Evolutionary conservation across 92 coral and sea anemone genomes (phyloP), one percentile per base, ranked within the genome.

Genomic region (Phenganax subtilis): DNA sequence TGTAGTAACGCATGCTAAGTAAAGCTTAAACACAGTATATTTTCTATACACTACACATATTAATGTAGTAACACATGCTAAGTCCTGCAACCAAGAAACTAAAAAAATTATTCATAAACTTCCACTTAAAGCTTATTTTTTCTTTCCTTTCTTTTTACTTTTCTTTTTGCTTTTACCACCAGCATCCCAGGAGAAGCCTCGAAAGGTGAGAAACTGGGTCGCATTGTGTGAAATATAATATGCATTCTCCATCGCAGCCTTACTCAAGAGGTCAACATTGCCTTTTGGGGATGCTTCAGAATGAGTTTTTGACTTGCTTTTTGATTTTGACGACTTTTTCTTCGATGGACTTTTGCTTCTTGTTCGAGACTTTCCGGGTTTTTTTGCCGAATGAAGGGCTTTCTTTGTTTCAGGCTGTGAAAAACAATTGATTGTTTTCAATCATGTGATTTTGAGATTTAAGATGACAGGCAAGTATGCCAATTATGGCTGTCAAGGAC

Each of bases 191-290:
- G 91, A 92, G 84, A 92, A 96, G 14, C 99, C 99, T 57, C 99
- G 87, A 69, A 76, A 92, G 30, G 75, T 74, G 75, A 96, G 82
- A 71, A 96, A 96, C 81, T 90, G 96, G 29, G 91, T 90, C 0
- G 90, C 99, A 76, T 96, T 92, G 71, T 96, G 99, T 12, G 97
- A 81, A 17, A 96, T 96, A 68, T 96, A 96, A 80, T 96, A 96
- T 0, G 97, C 99, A 79, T 96, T 96, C 7, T 91, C 97, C 99
- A 96, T 96, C 7, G 97, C 99, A 84, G 91, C 93, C 1, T 97
- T 93, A 62, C 99, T 96, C 69, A 96, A 25, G 76, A 96, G 63
- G 66, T 96, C 96, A 0, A 89, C 87, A 0, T 72, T 62, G 77
- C 89, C 92, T 63, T 80, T 84, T 30, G 87, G 87, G 12, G 89